Evolutionary conservation across 2,113 vertebrate species (phyloP).

Genomic region (Calyptommatus sinebrachiatus): DNA sequence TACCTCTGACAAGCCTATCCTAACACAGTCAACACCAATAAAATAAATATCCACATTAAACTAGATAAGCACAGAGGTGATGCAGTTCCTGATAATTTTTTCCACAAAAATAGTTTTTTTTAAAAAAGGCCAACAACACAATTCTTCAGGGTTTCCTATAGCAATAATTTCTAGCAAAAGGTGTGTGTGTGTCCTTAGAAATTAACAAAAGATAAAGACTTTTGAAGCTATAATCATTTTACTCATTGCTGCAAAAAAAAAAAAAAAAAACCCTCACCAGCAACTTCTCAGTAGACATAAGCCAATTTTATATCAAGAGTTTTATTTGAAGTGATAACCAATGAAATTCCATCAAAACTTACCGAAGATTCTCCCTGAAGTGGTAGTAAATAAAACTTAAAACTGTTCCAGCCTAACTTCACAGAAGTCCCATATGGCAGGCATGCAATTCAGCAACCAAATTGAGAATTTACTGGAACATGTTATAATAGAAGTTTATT

Average conservation of each 20-base stretch:
- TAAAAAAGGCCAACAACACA: not conserved
- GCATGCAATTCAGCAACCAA: not conserved
- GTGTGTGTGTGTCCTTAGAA: too few relatives aligned
- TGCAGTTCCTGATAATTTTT: not conserved
- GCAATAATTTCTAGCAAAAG: not conserved
- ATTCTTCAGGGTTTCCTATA: not conserved
- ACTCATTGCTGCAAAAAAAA: too few relatives aligned
- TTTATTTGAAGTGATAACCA: not conserved
- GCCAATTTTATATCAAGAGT: not conserved
- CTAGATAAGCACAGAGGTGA: not conserved
- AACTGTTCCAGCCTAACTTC: not conserved
- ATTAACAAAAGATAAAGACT: too few relatives aligned
- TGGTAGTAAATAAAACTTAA: not conserved
- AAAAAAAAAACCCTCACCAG: not conserved
- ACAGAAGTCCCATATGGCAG: not conserved
- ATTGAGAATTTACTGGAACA: not conserved
- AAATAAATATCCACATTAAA: not conserved
- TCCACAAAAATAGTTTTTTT: not conserved
- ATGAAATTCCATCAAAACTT: not conserved
- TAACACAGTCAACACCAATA: not conserved
- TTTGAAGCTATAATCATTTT: too few relatives aligned
- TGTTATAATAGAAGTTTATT: not conserved
- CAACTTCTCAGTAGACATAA: not conserved
- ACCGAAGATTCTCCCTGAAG: not conserved
- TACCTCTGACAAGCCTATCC: too few relatives aligned